phyloP scores from a whole-genome alignment of 92 coral and sea anemone genomes.

The Epizoanthus scotinus region DNA sequence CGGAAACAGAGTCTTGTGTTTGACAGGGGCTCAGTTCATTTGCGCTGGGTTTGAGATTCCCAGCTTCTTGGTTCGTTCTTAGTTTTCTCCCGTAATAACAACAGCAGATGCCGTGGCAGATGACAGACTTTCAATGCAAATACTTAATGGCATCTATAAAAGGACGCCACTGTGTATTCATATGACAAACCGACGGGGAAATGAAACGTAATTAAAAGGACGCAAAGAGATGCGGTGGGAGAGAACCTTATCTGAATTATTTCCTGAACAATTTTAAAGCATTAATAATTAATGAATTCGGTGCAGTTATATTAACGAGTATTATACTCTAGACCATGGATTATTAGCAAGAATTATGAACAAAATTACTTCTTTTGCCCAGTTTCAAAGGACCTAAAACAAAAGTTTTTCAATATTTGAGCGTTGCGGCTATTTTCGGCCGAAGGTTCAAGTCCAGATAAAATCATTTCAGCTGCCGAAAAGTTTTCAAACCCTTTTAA shows the following conservation, averaged over 20 bases:
- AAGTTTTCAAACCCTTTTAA: neutral
- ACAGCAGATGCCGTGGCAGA: neutral
- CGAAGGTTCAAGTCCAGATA: neutral
- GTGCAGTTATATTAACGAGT: neutral
- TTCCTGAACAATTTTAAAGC: neutral
- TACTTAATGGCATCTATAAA: neutral
- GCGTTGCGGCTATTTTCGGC: neutral
- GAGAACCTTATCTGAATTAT: neutral
- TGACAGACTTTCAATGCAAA: neutral
- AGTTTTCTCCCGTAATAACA: neutral
- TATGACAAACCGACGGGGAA: neutral
- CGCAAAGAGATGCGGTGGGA: neutral
- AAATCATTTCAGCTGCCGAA: neutral
- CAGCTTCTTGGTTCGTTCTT: neutral
- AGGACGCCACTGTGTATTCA: neutral
- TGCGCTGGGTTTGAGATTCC: neutral
- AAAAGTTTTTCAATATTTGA: neutral
- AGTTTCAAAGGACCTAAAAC: neutral
- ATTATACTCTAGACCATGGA: neutral
- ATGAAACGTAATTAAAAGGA: neutral
- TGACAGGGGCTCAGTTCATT: neutral
- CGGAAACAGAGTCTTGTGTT: neutral
- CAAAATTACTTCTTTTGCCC: neutral
- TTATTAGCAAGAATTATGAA: neutral
- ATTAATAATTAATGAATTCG: no score